Percentiles rank a stretch among this genome's conserved stretches.
These are phyloP conservation scores for Alectura lathami DNA, from an alignment of 2,113 vertebrate genomes.

Conservation along the genomic window DNA sequence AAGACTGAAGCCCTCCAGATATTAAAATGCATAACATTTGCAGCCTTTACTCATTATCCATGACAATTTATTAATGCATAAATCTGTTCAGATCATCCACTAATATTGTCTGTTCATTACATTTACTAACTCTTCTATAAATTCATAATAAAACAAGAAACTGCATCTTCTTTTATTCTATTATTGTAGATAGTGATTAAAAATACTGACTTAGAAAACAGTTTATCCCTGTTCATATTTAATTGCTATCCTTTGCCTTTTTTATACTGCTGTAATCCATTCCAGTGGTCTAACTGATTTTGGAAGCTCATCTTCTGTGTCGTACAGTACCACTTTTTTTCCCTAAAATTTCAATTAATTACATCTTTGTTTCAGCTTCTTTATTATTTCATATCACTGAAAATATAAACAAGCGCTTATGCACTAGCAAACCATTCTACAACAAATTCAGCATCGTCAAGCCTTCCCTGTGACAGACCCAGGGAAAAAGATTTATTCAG, in stretches of 20 bases:
- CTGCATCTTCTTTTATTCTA: neutral
- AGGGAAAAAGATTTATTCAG: neutral
- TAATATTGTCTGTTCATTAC: neutral
- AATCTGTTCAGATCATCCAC: constrained; percentile 7
- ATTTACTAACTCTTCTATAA: neutral
- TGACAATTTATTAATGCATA: neutral
- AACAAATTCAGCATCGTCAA: neutral
- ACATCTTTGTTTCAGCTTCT: neutral
- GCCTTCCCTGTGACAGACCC: neutral
- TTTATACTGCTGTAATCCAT: neutral
- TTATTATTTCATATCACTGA: neutral
- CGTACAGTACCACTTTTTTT: constrained; percentile 9
- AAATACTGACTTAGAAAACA: neutral
- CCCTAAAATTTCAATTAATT: constrained; percentile 15
- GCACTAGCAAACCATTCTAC: neutral
- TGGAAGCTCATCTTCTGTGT: constrained; percentile 27
- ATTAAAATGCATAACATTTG: neutral
- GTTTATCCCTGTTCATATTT: neutral
- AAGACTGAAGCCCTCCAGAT: neutral
- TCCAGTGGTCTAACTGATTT: neutral
- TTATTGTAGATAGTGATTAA: neutral
- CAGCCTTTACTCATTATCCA: neutral
- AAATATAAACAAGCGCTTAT: constrained; percentile 27
- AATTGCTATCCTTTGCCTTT: neutral
- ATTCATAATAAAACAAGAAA: neutral